Base-by-base conservation (phyloP, 2,888 invertebrate species). In the Sussaba pulchella region DNA sequence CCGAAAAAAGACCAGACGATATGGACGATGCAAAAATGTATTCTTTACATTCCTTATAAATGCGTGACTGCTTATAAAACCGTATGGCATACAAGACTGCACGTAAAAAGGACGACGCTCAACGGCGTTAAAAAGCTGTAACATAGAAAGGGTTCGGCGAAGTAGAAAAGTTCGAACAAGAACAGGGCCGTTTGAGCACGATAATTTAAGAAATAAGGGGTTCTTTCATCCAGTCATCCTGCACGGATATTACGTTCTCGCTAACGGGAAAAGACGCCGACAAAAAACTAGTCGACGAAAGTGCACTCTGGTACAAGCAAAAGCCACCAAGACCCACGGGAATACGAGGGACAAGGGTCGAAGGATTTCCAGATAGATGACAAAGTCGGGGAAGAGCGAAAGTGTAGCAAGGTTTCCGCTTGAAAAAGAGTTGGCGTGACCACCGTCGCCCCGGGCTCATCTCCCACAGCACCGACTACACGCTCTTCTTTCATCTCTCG, bases 381-480 rank as follows among this genome's bases (percentile, higher is more conserved):
- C 52, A 57, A 64, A 79, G 47, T 21, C 24, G n/a, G 41, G 61
- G 43, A 79, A 59, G 50, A 75, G 75, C 24, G 24, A 72, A 75
- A 76, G 72, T 79, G 64, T 69, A 64, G 69, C 57, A 10, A 43
- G 43, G 26, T 59, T 41, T 47, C 12, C 24, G 45, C 80, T 76
- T 80, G 45, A 61, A 76, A 81, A 71, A 76, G 74, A 79, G 59
- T 59, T 76, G 61, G 45, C 67, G 72, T 36, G 50, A 66, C 71
- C 75, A 45, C 43, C 57, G 59, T 61, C 36, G 61, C 67, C 70
- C 72, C 75, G 66, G 66, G 66, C 78, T 78, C 71, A 75, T 82
- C 66, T 76, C 69, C 47, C 57, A 41, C 43, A 71, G 41, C 69
- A 39, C 64, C 24, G 64, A 64, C 61, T 72, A 10, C 50, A 31